Conservation (phyloP, 2,888 invertebrate species). For the Embidobia sp. region DNA sequence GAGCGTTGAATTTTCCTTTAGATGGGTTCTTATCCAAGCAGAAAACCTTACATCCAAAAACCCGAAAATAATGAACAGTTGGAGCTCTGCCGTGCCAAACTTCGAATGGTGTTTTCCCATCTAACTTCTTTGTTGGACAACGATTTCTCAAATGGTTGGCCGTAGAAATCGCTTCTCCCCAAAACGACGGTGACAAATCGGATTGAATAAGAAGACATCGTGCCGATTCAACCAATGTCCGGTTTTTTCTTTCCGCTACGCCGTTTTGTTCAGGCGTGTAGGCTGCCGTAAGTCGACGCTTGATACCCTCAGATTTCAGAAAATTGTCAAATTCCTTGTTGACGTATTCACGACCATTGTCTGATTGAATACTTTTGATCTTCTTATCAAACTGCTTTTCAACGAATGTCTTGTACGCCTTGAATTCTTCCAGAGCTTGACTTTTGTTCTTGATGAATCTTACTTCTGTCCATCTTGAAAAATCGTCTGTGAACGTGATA, state of each 20-base stretch:
- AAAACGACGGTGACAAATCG: not conserved
- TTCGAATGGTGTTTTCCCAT: not conserved
- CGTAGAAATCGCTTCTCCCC: not conserved
- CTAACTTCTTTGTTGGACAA: not conserved
- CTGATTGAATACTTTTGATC: not conserved
- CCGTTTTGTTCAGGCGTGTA: slow-evolving; percentile 72
- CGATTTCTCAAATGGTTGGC: not conserved
- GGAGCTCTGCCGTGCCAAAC: not conserved
- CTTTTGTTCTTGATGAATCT: not conserved
- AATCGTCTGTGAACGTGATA: not conserved
- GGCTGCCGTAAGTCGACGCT: slow-evolving; percentile 65
- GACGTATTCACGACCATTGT: slow-evolving; percentile 5
- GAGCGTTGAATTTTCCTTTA: not conserved
- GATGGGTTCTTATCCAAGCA: not conserved
- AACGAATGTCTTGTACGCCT: not conserved
- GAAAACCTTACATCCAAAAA: not conserved
- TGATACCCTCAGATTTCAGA: slow-evolving; percentile 63
- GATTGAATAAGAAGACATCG: slow-evolving; percentile 1
- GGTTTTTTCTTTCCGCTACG: slow-evolving; percentile 1
- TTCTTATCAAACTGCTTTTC: not conserved
- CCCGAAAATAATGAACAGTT: not conserved
- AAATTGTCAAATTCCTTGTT: not conserved
- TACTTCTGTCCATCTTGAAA: not conserved
- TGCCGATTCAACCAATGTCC: slow-evolving; percentile 1
- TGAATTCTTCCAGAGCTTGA: slow-evolving; percentile 1